Conservation (phyloP, 2,113 vertebrate species). For the Cariama cristata region DNA sequence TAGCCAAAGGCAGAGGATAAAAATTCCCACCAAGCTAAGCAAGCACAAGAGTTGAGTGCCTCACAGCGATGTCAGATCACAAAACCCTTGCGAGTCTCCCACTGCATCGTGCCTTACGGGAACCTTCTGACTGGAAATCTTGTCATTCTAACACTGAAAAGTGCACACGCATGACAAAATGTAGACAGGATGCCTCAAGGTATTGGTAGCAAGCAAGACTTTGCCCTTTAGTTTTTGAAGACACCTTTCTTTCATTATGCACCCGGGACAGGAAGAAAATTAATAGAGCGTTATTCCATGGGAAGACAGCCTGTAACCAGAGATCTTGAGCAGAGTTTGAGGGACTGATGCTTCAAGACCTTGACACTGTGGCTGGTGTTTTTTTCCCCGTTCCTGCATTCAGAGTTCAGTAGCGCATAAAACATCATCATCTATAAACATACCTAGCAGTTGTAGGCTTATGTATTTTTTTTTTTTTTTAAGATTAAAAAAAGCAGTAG, state of each 20-base stretch:
- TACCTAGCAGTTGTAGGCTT: conserved; percentile 70
- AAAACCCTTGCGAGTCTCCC: conserved; percentile 72
- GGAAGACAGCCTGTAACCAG: conserved; percentile 83
- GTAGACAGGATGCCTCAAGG: conserved; percentile 89
- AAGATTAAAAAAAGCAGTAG: conserved; percentile 73
- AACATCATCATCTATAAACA: conserved; percentile 80
- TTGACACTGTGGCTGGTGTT: conserved; percentile 78
- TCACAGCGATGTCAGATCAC: conserved; percentile 85
- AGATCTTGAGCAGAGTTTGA: conserved; percentile 77
- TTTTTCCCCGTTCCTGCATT: conserved; percentile 68
- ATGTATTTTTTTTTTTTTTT: conserved; percentile 39
- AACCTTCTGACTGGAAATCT: conserved; percentile 84
- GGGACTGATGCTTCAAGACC: conserved; percentile 82
- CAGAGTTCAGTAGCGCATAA: conserved; percentile 80
- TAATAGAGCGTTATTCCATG: conserved; percentile 90
- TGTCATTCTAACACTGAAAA: conserved; percentile 91
- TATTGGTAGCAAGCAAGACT: conserved; percentile 81
- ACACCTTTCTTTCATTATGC: conserved; percentile 92
- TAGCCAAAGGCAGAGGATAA: conserved; percentile 75
- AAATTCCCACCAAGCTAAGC: conserved; percentile 81
- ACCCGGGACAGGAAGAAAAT: conserved; percentile 83
- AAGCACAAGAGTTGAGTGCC: conserved; percentile 79
- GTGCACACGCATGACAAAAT: conserved; percentile 93
- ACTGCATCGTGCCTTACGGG: conserved; percentile 81
- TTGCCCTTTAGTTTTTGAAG: conserved; percentile 86